Conservation (phyloP, 2,113 vertebrate genomes). For the Tursiops truncatus region DNA sequence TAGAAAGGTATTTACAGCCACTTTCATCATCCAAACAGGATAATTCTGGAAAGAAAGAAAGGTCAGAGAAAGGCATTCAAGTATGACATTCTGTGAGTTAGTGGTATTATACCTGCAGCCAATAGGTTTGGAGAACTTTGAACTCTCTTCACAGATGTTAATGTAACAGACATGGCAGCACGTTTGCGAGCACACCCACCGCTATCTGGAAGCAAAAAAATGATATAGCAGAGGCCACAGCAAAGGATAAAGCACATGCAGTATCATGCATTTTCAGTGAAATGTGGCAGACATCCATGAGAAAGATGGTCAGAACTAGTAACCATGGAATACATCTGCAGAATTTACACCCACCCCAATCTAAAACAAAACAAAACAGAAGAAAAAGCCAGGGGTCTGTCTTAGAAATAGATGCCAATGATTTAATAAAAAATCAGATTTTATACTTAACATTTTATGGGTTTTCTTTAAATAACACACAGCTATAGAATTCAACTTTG, state of each 20-base stretch:
- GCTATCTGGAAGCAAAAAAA: conserved; percentile 96
- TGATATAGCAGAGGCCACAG: conserved; percentile 85
- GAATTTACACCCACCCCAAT: neutral
- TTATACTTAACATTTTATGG: neutral
- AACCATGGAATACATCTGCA: neutral
- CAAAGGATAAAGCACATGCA: conserved; percentile 85
- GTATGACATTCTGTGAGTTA: conserved; percentile 69
- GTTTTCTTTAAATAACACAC: neutral
- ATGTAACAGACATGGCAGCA: conserved; percentile 93
- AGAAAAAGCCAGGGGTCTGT: neutral
- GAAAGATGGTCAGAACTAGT: neutral
- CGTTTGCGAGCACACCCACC: conserved; percentile 94
- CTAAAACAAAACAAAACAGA: neutral
- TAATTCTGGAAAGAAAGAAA: conserved; percentile 36
- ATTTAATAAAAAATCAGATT: neutral
- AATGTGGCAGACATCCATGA: conserved; percentile 30
- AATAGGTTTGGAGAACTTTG: conserved; percentile 98
- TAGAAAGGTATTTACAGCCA: neutral
- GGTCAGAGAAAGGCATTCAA: conserved; percentile 57
- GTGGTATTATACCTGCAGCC: conserved; percentile 92
- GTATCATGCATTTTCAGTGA: conserved; percentile 69
- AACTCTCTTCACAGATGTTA: conserved; percentile 98
- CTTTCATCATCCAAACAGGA: conserved; percentile 38
- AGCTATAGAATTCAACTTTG: neutral
- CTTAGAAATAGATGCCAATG: neutral